These are phyloP conservation scores for Varanus salvator DNA, from an alignment of 2,113 vertebrate genomes.

Conservation along the genomic window DNA sequence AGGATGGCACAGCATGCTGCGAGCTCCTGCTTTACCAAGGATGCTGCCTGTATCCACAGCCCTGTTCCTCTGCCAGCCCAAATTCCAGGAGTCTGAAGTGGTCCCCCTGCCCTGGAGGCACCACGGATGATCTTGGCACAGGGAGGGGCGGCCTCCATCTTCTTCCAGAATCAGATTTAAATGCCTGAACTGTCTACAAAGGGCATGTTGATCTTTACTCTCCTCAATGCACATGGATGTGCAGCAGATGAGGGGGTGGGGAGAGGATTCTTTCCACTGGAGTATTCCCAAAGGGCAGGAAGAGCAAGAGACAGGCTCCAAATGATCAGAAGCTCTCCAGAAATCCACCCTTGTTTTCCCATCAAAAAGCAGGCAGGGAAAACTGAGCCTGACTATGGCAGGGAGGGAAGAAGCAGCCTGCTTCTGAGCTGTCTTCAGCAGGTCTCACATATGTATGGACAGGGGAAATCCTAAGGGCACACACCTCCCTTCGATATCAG, in stretches of 20 bases:
- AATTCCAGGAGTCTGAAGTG: neutral
- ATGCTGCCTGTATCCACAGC: neutral
- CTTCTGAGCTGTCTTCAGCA: neutral
- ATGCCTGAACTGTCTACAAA: neutral
- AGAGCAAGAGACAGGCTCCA: neutral
- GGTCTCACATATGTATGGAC: too few relatives aligned
- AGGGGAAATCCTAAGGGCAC: neutral
- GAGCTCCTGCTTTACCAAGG: neutral
- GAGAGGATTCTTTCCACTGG: neutral
- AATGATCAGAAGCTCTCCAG: neutral
- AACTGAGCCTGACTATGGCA: neutral
- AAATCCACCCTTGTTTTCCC: neutral
- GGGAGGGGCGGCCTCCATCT: neutral
- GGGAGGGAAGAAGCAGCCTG: neutral
- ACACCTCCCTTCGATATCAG: neutral
- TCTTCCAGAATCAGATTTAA: neutral
- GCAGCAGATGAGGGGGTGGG: neutral
- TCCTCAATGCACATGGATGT: neutral
- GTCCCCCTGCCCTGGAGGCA: neutral
- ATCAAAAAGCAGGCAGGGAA: neutral
- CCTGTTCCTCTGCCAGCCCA: too few relatives aligned
- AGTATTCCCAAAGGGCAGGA: neutral
- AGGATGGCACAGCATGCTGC: neutral
- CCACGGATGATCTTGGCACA: neutral
- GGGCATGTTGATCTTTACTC: neutral